Evolutionary conservation across 2,888 invertebrate species (phyloP).

Genomic region (Cenopis cana): DNA sequence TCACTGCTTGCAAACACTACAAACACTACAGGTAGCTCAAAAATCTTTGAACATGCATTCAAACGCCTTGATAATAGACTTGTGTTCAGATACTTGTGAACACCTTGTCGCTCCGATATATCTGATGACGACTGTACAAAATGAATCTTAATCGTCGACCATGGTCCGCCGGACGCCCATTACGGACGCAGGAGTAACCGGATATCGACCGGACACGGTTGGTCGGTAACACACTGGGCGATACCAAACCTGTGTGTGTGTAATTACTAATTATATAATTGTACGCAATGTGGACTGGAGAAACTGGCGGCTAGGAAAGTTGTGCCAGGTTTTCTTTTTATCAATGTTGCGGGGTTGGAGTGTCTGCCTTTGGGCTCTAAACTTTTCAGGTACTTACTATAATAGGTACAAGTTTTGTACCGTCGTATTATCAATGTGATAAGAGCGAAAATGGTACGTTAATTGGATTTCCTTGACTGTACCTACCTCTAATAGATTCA

Average conservation of each 20-base stretch:
- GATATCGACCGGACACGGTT: constrained; percentile 41
- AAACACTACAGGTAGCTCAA: too few species aligned
- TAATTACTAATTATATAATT: constrained; percentile 31
- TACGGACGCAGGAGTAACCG: constrained; percentile 34
- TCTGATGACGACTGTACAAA: not conserved
- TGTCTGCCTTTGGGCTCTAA: not conserved
- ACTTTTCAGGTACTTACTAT: too few species aligned
- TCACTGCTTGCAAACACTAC: too few species aligned
- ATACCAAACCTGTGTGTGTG: constrained; percentile 14
- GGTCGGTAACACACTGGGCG: constrained; percentile 16
- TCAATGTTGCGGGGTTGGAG: not conserved
- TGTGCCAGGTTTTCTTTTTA: constrained; percentile 1
- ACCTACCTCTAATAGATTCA: too few species aligned
- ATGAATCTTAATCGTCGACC: constrained; percentile 18
- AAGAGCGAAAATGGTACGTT: too few species aligned
- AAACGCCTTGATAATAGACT: too few species aligned
- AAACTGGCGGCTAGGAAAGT: constrained; percentile 1
- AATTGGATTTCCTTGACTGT: too few species aligned
- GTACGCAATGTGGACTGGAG: constrained; percentile 2
- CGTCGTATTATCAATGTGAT: too few species aligned
- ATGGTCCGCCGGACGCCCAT: constrained; percentile 34
- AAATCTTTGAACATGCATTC: too few species aligned
- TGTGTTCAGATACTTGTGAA: too few species aligned
- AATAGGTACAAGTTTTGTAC: too few species aligned
- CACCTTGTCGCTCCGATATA: not conserved